Evolutionary conservation across 2,888 invertebrate species (phyloP), one percentile per base, ranked within the genome.

Genomic region (Macrophya alboannulata): DNA sequence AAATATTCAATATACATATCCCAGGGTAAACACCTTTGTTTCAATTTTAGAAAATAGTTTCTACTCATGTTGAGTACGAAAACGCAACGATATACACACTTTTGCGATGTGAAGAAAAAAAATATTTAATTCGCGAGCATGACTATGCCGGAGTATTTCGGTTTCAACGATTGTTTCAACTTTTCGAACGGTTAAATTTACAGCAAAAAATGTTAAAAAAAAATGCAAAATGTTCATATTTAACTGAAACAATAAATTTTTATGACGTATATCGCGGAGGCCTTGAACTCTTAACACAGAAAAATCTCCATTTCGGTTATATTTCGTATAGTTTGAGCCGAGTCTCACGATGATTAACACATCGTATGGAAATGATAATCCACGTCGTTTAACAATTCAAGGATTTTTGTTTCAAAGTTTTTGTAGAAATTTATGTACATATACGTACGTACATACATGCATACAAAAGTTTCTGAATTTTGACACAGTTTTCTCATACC

Each of bases 21-120:
- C 59, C 79, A 79, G 59, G 79, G 79, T 37, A n/a, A 55, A 17
- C n/a, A 55, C 17, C 79, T 37, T 55, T 48, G 48, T 9, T 48
- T 1, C 9, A 76, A 76, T 45, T 76, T 15, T 8, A 40, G 12
- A 71, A 15, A 71, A 71, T 71, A 71, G 40, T 71, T 71, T 71
- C n/a, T n/a, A n/a, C 37, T 15, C 15, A 17, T 40, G 37, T 21
- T 40, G 37, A n/a, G 71, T 17, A 71, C 8, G 31, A 31, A 71
- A n/a, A 71, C 4, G 15, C 17, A 71, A 71, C 17, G n/a, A n/a
- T 37, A 40, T 62, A 17, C 62, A n/a, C 8, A 21, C 2, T 40
- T 71, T 4, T 71, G n/a, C 71, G 5, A 40, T n/a, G 71, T 71
- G 15, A 40, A 17, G 8, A 37, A n/a, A 37, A 40, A 31, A 31